These are phyloP conservation scores for Chrysemys picta DNA, from an alignment of 2,113 vertebrate species.

Conservation along the genomic window DNA sequence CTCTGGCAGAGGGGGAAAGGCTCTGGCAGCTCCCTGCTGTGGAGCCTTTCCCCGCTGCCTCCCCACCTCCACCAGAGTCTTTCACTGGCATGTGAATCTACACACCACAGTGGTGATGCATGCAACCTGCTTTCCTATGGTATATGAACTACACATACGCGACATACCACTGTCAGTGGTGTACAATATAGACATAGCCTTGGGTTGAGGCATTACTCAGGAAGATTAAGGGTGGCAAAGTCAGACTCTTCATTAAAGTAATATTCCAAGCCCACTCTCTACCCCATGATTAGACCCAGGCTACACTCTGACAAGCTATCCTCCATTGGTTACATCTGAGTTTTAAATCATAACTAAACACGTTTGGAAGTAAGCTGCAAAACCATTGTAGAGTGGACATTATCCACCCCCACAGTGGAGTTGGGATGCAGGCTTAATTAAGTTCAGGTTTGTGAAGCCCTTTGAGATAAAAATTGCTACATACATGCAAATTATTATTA, in stretches of 20 bases:
- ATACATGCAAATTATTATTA: not conserved
- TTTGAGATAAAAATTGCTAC: not conserved
- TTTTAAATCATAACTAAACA: not conserved
- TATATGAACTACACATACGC: not conserved
- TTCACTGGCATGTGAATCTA: not conserved
- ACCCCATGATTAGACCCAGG: not conserved
- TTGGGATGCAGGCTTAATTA: not conserved
- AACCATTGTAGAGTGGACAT: not conserved
- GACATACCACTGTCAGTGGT: not conserved
- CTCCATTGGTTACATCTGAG: not conserved
- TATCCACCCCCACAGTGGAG: not conserved
- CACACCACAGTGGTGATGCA: not conserved
- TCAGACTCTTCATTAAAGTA: not conserved
- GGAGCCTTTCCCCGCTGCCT: not conserved
- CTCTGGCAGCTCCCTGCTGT: not conserved
- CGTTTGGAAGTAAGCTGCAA: not conserved
- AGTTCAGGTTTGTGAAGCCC: not conserved
- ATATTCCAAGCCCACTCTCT: not conserved
- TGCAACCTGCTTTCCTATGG: not conserved
- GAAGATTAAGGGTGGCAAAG: not conserved
- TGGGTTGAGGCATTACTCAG: not conserved
- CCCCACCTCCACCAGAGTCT: not conserved
- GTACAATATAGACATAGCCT: not conserved
- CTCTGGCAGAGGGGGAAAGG: not conserved
- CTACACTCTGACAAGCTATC: not conserved